Evolutionary conservation across 2,888 invertebrate genomes (phyloP), one percentile per base, ranked within the genome.

Genomic region (Noctuana brunneofusca): DNA sequence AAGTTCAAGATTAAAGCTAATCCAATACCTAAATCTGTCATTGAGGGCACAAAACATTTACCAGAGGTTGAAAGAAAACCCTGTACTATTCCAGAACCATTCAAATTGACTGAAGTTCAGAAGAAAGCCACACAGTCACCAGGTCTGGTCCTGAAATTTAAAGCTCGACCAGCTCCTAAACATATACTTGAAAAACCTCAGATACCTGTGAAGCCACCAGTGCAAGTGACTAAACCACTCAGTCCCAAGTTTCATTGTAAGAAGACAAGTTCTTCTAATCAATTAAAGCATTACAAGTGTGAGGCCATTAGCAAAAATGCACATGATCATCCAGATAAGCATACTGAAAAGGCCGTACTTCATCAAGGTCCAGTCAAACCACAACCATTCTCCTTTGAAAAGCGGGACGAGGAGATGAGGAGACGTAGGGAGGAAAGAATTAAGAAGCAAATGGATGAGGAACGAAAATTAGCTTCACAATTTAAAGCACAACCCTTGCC

Each of bases 401-500:
- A 93, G 59, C 81, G 95, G 12, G 93, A 95, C 77, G 93, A 93
- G 73, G 83, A 92, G 62, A 71, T 93, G 24, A 84, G 89, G 56
- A 85, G 87, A 46, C 93, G 92, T 60, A 94, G 93, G 68, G 94
- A 95, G 66, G 92, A 94, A 70, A 91, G 91, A 69, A 93, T 95
- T 8, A 92, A 93, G 67, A 90, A 92, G 66, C 84, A 92, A 64
- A 75, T 93, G 18, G 93, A 94, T 64, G 87, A 90, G 66, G 93
- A 94, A 65, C 89, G 92, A 48, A 94, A 92, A 70, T 93, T 94
- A 76, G 89, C 92, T 0, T 84, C 92, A 0, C 93, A 93, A 68
- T 96, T 96, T 73, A 95, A 94, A 79, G 96, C 96, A 0, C 93
- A 94, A 55, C 95, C 95, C 0, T 76, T 94, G 12, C 96, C 96